A percentile compares a stretch with the other conserved stretches of the same genome.
phyloP scores from a whole-genome alignment of 2,797 vertebrate genomes.

The Rhabdomys pumilio region DNA sequence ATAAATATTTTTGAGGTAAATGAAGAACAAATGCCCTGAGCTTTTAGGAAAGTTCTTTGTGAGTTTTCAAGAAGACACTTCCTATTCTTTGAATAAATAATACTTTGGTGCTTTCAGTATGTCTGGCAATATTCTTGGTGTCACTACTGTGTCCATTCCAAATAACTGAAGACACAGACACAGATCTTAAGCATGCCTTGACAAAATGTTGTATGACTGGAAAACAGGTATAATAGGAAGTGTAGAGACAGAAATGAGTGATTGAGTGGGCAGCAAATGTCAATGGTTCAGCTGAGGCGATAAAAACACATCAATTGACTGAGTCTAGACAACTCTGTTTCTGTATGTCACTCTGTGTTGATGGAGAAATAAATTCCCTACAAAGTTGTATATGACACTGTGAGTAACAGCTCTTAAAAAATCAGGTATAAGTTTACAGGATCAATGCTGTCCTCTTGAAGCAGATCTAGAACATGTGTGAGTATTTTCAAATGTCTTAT shows the following conservation, averaged over 20 bases:
- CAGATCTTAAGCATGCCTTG: not conserved
- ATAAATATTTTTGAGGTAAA: too few relatives aligned
- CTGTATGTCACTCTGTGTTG: not conserved
- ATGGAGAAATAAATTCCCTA: not conserved
- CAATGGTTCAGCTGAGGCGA: not conserved
- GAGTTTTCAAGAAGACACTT: too few relatives aligned
- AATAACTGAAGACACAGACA: too few relatives aligned
- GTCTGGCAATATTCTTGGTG: too few relatives aligned
- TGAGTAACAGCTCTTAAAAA: slow-evolving; percentile 29
- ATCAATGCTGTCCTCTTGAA: not conserved
- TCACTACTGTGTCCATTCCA: too few relatives aligned
- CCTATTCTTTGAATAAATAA: too few relatives aligned
- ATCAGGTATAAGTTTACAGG: not conserved
- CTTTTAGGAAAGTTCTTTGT: too few relatives aligned
- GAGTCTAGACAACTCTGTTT: not conserved
- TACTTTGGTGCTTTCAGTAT: too few relatives aligned
- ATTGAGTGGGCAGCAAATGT: not conserved
- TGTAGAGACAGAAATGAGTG: not conserved
- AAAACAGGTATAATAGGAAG: slow-evolving; percentile 6
- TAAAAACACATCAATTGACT: not conserved
- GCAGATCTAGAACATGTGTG: not conserved
- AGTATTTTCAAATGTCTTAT: not conserved
- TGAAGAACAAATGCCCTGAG: too few relatives aligned
- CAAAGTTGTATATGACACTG: slow-evolving; percentile 17
- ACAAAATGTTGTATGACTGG: slow-evolving; percentile 41